Evolutionary conservation across 1,140 invertebrate species (phyloP).

Genomic region (Wiebesia pumilae): DNA sequence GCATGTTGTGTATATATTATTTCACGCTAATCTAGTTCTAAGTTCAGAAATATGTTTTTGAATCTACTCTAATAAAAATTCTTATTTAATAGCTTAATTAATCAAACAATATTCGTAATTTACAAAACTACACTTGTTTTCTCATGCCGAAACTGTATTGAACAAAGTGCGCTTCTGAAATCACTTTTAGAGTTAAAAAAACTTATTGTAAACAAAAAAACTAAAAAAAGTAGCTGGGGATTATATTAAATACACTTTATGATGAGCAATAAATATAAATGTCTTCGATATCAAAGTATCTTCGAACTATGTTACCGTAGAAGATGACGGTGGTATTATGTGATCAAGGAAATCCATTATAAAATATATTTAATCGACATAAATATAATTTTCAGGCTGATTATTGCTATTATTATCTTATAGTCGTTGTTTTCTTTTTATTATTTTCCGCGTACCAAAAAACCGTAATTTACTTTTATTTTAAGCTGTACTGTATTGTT

Average conservation of each 20-base stretch:
- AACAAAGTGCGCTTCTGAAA: not conserved
- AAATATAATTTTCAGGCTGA: not conserved
- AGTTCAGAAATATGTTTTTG: no score
- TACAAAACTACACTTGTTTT: no score
- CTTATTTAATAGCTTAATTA: no score
- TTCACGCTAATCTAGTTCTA: no score
- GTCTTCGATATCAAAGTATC: not conserved
- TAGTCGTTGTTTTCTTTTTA: not conserved
- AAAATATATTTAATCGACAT: not conserved
- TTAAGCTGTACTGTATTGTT: no score
- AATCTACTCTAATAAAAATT: no score
- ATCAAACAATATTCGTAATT: no score
- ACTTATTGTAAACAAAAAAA: not conserved
- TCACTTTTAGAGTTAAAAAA: not conserved
- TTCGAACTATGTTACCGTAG: not conserved
- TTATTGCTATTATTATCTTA: not conserved
- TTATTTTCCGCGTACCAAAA: not conserved
- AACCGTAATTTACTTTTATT: not conserved
- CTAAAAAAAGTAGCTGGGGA: not conserved
- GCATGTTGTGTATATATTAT: no score
- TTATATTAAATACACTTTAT: not conserved
- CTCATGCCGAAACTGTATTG: no score
- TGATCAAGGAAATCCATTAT: constrained; percentile 8
- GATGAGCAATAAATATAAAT: not conserved
- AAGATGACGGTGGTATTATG: constrained; percentile 25